Evolutionary conservation across 92 coral and sea anemone genomes (phyloP), one percentile per base, ranked within the genome.

Genomic region (Epizoanthus ramosus): DNA sequence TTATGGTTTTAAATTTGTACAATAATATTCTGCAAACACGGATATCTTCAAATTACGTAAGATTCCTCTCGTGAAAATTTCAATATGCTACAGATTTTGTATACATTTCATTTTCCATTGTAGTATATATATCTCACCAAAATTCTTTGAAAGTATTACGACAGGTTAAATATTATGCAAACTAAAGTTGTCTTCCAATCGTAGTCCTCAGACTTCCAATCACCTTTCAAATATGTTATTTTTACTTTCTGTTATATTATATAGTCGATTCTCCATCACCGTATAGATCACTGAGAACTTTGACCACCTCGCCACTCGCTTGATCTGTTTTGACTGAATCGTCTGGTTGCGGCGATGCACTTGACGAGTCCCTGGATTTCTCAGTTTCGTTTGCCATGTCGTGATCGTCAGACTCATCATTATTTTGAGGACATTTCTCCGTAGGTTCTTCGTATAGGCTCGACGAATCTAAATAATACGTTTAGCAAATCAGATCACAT

Each of bases 401-500:
- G 19, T 18, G 12, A 8, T 39, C 43, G 8, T 77, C 47, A 14
- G 47, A 24, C 39, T 60, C 71, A 18, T 41, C 37, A n/a, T 41
- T n/a, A 6, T 6, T 8, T 5, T 21, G 82, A 10, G 21, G 47
- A n/a, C 71, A 5, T 63, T 68, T 63, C 43, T 43, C 82, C 5
- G 4, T 22, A 8, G 82, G 82, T 21, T 77, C 82, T 63, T 77
- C 82, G 25, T 77, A 77, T 33, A 77, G 50, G 9, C 71, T 63
- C 14, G 82, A 77, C 15, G 82, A 39, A 43, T 60, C 82, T 77
- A 35, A 61, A 60, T 50, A 9, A 50, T 6, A 37, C 43, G 4
- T 37, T 52, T 8, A 18, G 22, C 19, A 37, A 37, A 37, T 37
- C 5, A 37, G 43, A 37, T 37, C 43, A 37, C 3, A 3, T 37